Conservation (phyloP, 2,888 invertebrate species). For the Polia nebulosa region DNA sequence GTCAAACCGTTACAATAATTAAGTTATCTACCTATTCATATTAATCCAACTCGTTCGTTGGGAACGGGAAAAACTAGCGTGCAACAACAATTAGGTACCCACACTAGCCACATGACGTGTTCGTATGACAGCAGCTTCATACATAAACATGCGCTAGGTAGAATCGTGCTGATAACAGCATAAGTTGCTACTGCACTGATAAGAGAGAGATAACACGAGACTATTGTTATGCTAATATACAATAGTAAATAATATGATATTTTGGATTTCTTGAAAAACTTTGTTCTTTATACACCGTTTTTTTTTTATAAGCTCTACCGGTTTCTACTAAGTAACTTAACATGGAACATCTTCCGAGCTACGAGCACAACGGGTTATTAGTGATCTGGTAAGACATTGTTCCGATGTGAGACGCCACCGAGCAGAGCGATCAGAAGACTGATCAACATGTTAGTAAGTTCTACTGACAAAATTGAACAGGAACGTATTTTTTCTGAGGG, state of each 20-base stretch:
- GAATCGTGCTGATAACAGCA: slow-evolving; percentile 13
- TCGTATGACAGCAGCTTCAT: not conserved
- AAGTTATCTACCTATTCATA: too few relatives aligned
- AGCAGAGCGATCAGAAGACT: too few relatives aligned
- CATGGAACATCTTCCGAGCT: too few relatives aligned
- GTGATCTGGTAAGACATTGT: too few relatives aligned
- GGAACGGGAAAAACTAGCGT: not conserved
- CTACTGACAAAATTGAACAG: slow-evolving; percentile 96
- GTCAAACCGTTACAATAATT: too few relatives aligned
- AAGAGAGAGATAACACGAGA: slow-evolving; percentile 11
- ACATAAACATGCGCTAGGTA: not conserved
- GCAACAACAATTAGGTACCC: not conserved
- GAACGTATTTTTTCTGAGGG: slow-evolving; percentile 97
- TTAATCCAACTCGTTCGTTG: too few relatives aligned
- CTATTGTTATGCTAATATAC: slow-evolving; percentile 3
- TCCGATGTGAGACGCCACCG: too few relatives aligned
- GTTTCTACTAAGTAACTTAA: too few relatives aligned
- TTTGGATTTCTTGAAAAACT: not conserved
- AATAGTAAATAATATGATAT: not conserved
- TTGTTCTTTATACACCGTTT: too few relatives aligned
- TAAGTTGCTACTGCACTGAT: slow-evolving; percentile 20
- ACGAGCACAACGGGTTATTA: too few relatives aligned
- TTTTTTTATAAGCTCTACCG: too few relatives aligned
- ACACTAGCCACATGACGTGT: not conserved
- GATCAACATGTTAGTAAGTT: too few relatives aligned